phyloP scores from a whole-genome alignment of 2,797 vertebrate genomes.

The Fringilla coelebs region DNA sequence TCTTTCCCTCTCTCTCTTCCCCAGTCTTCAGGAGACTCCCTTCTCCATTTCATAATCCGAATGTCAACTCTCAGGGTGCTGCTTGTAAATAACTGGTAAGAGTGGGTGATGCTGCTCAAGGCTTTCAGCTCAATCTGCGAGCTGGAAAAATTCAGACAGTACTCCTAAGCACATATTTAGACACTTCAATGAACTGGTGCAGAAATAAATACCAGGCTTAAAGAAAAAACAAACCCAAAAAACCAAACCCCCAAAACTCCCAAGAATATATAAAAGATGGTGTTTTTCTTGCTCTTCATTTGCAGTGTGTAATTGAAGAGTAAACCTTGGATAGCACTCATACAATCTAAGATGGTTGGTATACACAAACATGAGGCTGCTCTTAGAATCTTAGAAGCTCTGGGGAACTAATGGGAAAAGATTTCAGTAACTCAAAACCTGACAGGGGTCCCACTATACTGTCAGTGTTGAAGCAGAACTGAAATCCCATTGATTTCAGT shows the following conservation, averaged over 20 bases:
- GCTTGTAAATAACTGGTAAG: neutral
- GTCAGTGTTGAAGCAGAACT: conserved; percentile 19
- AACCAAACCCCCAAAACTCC: neutral
- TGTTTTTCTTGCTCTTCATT: conserved; percentile 14
- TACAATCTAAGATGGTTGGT: conserved; percentile 21
- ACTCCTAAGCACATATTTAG: neutral
- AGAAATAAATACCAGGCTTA: neutral
- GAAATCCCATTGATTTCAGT: conserved; percentile 46
- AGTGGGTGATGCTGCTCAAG: neutral
- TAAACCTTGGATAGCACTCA: conserved; percentile 41
- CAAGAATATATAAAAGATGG: neutral
- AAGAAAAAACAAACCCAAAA: neutral
- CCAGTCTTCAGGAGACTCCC: neutral
- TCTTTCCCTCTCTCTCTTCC: neutral
- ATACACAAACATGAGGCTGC: conserved; percentile 1
- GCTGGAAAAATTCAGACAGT: neutral
- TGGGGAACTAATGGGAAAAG: conserved; percentile 29
- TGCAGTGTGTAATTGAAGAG: conserved; percentile 13
- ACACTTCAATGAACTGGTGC: neutral
- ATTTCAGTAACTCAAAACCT: conserved; percentile 47
- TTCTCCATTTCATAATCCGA: neutral
- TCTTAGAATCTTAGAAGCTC: conserved; percentile 25
- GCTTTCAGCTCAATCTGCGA: neutral
- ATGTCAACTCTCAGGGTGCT: neutral
- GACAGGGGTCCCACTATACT: neutral